A percentile compares a stretch with the other conserved stretches of the same genome.
These are phyloP conservation scores for Exaiptasia diaphana DNA, from an alignment of 64 coral and sea anemone genomes.

Conservation along the genomic window DNA sequence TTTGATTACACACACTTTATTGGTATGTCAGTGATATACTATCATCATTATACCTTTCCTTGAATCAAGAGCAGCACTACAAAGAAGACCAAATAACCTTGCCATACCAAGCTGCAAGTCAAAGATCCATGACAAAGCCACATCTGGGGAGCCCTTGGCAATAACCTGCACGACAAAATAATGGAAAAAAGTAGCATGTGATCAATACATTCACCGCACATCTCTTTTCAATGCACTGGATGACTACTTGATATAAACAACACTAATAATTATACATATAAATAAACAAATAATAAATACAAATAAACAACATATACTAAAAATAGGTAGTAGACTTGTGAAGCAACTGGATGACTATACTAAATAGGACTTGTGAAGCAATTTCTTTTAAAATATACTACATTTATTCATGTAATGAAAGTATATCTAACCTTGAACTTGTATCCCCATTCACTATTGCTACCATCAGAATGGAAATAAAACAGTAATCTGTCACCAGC, in stretches of 20 bases:
- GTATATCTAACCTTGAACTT: conserved; percentile 80
- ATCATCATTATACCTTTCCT: conserved; percentile 59
- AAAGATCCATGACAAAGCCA: conserved; percentile 92
- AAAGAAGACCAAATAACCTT: conserved; percentile 83
- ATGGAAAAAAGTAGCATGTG: neutral
- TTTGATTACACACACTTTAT: no score
- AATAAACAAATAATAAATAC: neutral
- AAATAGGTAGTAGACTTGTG: no score
- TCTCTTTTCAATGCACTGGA: no score
- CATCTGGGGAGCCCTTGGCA: conserved; percentile 92
- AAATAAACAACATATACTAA: no score
- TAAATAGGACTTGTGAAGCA: no score
- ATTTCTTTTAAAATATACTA: no score
- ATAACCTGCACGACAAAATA: conserved; percentile 48
- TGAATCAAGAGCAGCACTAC: conserved; percentile 80
- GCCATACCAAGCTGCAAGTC: conserved; percentile 98
- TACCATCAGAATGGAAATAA: conserved; percentile 93
- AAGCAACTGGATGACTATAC: no score
- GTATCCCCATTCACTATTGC: conserved; percentile 98
- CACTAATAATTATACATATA: neutral
- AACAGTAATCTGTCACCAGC: conserved; percentile 82
- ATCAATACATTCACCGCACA: no score
- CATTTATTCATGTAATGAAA: no score
- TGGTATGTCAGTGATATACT: no score
- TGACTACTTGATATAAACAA: neutral